phyloP scores from a whole-genome alignment of 2,797 vertebrate genomes.

The Falco peregrinus region DNA sequence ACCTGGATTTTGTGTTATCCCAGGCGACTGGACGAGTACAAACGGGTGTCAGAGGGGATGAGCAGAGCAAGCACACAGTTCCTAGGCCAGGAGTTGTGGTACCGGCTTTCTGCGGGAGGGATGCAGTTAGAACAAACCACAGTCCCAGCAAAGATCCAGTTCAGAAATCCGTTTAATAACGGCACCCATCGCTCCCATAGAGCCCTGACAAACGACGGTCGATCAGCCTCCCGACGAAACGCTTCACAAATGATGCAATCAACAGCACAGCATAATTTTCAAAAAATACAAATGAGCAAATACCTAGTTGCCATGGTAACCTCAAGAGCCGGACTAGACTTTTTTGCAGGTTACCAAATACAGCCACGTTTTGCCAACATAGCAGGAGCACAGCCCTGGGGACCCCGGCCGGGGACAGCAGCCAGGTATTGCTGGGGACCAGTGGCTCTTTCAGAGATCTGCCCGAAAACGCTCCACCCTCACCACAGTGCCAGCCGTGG shows the following conservation, averaged over 20 bases:
- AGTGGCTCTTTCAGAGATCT: not conserved
- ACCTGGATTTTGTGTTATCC: accelerated
- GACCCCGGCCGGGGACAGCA: not conserved
- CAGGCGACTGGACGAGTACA: not conserved
- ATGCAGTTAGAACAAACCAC: not conserved
- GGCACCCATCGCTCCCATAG: not conserved
- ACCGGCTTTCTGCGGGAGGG: not conserved
- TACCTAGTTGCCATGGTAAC: constrained; percentile 42
- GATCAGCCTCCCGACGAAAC: not conserved
- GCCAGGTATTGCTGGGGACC: not conserved
- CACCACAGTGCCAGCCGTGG: accelerated
- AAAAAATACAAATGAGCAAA: constrained; percentile 55
- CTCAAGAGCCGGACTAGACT: not conserved
- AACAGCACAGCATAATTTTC: constrained; percentile 19
- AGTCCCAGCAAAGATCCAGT: not conserved
- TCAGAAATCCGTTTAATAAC: not conserved
- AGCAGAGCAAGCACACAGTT: not conserved
- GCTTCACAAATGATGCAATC: constrained; percentile 40
- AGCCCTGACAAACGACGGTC: not conserved
- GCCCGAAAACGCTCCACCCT: not conserved
- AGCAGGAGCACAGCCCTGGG: accelerated
- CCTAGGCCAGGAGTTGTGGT: not conserved
- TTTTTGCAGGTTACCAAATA: not conserved
- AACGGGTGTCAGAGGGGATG: not conserved
- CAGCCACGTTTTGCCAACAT: not conserved